Evolutionary conservation across 2,797 vertebrate species (phyloP), one percentile per base, ranked within the genome.

Genomic region (Muscicapa comitata): DNA sequence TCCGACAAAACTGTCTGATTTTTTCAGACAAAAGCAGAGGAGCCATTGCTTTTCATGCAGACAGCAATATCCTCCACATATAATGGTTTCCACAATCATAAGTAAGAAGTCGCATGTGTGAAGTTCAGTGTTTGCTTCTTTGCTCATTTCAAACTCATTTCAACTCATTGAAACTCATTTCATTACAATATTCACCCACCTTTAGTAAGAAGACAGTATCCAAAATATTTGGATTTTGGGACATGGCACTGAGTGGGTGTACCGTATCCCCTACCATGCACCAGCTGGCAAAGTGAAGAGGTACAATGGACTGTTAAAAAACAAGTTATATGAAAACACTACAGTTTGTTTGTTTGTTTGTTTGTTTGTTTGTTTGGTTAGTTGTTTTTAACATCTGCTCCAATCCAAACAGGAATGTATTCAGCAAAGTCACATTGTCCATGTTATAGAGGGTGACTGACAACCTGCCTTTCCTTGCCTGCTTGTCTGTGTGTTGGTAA

Each of bases 1-100:
- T 78, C 48, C 89, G 54, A 82, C 48, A 90, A 94, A 96, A 70
- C 43, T 45, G 10, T 38, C 20, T 86, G 40, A 13, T 29, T 29
- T 84, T 92, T 92, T 68, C 61, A 76, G 63, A 86, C 40, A 28
- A 74, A 51, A 68, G 17, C 6, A 76, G 7, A 84, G 35, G 11
- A 76, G 7, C 16, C 20, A 7, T 75, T 66, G 40, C 42, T 89
- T 95, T 90, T 59, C 1, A 0, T 33, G 40, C 20, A 45, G 70
- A 59, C 78, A 54, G 42, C 28, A 85, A 17, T 35, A 53, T 59
- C 38, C 13, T 75, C 54, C 31, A 51, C 24, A 10, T 7, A 8
- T 5, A 51, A 45, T 25, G 8, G 4, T 40, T 90, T 68, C 54
- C 43, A 66, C 9, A 35, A 19, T 28, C 19, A 8, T 62, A 31